Percentiles rank a stretch among this genome's conserved stretches.
Conservation (phyloP, 2,113 vertebrate species). For the Abramis brama region DNA sequence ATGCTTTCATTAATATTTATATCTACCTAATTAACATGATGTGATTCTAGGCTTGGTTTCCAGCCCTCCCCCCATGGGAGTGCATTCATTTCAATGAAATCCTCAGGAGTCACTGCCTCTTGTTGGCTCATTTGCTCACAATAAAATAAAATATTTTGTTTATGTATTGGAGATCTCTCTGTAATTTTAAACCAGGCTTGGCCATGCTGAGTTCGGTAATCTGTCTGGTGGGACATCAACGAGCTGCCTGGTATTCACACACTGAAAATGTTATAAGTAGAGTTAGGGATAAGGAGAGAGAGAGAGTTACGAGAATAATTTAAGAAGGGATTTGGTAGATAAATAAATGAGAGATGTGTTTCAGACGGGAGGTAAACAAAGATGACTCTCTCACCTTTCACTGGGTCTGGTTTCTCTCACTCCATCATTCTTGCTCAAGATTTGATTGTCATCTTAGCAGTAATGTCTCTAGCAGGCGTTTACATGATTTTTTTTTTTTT, state of each 20-base stretch:
- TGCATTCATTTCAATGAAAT: slow-evolving; percentile 1
- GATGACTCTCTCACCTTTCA: not conserved
- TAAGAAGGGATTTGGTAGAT: slow-evolving; percentile 45
- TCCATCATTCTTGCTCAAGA: not conserved
- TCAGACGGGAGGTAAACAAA: slow-evolving; percentile 45
- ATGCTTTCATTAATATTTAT: slow-evolving; percentile 9
- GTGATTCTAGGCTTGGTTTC: slow-evolving; percentile 29
- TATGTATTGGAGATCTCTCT: not conserved
- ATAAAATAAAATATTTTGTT: slow-evolving; percentile 6
- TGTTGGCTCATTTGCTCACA: slow-evolving; percentile 17
- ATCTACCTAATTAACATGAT: slow-evolving; percentile 13
- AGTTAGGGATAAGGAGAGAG: not conserved
- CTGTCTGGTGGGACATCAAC: not conserved
- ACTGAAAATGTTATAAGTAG: not conserved
- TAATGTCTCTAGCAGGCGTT: not conserved
- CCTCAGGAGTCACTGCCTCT: not conserved
- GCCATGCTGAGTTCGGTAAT: slow-evolving; percentile 17
- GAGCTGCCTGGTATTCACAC: not conserved
- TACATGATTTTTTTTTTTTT: not conserved
- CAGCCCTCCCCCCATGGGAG: not conserved
- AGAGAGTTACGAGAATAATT: slow-evolving; percentile 21
- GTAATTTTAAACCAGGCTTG: slow-evolving; percentile 3
- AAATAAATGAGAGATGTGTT: slow-evolving; percentile 44
- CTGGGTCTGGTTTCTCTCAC: not conserved
- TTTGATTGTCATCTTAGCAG: not conserved